Evolutionary conservation across 53 echinoderm and acorn worm species (phyloP).

Genomic region (Hippasteria phrygiana): DNA sequence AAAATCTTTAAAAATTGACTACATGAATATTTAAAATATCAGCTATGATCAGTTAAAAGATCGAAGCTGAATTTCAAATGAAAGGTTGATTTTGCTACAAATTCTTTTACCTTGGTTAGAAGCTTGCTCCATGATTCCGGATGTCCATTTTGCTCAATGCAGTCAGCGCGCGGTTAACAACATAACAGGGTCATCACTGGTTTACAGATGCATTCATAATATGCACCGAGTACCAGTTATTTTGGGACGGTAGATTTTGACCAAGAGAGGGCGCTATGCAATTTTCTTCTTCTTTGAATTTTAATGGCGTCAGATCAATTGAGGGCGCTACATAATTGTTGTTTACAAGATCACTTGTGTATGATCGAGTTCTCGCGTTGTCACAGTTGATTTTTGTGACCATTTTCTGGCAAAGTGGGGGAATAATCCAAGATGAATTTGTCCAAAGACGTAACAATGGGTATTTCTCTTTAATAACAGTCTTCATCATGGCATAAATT

Average conservation of each 20-base stretch:
- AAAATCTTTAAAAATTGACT: too few relatives aligned
- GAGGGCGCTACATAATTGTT: conserved; percentile 19
- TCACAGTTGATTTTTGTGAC: too few relatives aligned
- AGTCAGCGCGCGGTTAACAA: conserved; percentile 16
- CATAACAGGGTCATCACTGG: conserved; percentile 8
- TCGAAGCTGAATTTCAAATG: too few relatives aligned
- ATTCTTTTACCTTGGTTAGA: conserved; percentile 38
- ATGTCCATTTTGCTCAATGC: conserved; percentile 58
- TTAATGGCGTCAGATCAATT: background rate
- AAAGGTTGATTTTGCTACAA: too few relatives aligned
- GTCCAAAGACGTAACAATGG: conserved; percentile 35
- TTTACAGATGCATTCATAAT: background rate
- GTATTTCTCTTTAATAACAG: background rate
- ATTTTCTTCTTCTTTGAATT: background rate
- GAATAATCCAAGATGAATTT: conserved; percentile 34
- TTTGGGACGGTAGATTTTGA: background rate
- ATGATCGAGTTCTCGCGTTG: too few relatives aligned
- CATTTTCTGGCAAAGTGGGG: background rate
- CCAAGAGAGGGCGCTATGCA: conserved; percentile 40
- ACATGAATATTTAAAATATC: too few relatives aligned
- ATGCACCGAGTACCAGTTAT: background rate
- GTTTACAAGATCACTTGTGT: too few relatives aligned
- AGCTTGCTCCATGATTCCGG: conserved; percentile 33
- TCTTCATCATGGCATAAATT: background rate
- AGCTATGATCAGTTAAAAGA: too few relatives aligned